Evolutionary conservation across 2,113 vertebrate genomes (phyloP), one percentile per base, ranked within the genome.

Genomic region (Nipponia nippon): DNA sequence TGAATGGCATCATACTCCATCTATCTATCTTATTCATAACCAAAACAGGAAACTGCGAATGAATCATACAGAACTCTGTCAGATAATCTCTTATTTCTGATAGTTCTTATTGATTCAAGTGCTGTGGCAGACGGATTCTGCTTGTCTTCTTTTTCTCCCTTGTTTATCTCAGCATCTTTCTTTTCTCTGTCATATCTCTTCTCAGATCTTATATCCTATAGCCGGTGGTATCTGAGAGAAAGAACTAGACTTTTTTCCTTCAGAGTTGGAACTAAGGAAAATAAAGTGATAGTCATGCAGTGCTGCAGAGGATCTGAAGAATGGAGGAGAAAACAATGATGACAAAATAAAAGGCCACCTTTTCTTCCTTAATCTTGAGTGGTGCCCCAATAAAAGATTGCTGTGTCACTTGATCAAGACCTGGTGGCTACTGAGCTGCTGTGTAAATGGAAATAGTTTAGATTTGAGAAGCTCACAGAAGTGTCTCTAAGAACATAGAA

Each of bases 301-400:
- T 47, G 11, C 29, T 82, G 19, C 36, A 76, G 16, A 4, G 1
- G 12, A 16, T 47, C 34, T 76, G 15, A 69, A 73, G 40, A 55
- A 55, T 16, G 29, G 59, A 53, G 29, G 14, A 59, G 27, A 49
- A 8, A 77, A 4, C 1, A 38, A 52, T 2, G 3, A n/a, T 46
- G 29, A 69, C 30, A 55, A 93, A 89, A 65, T 29, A 62, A 87
- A 17, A 76, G 7, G 18, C 36, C 18, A 30, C 2, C 1, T 50
- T 67, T 25, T 65, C 32, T 73, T 75, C 40, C n/a, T 42, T 75
- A 36, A 58, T 76, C 22, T 71, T 83, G 26, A 73, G 69, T 36
- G 13, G 10, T 27, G 15, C 3, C 8, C 16, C 16, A 56, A 16
- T 70, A 22, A 65, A 78, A 75, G 8, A 61, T 23, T 0, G 0